phyloP scores from a whole-genome alignment of 2,113 vertebrate genomes.

The Cromileptes altivelis region DNA sequence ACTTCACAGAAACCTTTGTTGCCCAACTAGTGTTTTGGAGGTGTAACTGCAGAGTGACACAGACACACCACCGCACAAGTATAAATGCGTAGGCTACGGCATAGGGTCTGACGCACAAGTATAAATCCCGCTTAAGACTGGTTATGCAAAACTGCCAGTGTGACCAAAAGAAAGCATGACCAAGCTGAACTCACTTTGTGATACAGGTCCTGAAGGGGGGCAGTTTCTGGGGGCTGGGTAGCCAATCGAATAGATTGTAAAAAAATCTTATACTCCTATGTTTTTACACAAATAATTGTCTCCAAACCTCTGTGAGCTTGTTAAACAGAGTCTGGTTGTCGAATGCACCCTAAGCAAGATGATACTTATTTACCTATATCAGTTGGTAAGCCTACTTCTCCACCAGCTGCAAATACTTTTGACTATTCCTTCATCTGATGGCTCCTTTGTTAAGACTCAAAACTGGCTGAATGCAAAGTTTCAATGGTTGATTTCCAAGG shows the following conservation, averaged over 20 bases:
- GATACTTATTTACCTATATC: not conserved
- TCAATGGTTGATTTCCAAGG: not conserved
- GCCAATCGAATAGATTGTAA: not conserved
- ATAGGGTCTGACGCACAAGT: too few species aligned
- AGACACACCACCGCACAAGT: too few species aligned
- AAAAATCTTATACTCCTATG: not conserved
- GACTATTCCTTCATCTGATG: not conserved
- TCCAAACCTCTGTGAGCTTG: not conserved
- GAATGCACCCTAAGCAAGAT: not conserved
- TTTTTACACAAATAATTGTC: not conserved
- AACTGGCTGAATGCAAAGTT: constrained; percentile 1
- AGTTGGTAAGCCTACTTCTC: not conserved
- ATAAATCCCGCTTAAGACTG: too few species aligned
- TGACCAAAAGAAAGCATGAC: not conserved
- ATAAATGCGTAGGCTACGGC: too few species aligned
- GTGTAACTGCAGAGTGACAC: too few species aligned
- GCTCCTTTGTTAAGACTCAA: constrained; percentile 36
- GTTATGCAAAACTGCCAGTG: not conserved
- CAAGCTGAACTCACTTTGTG: constrained; percentile 9
- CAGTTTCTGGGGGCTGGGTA: not conserved
- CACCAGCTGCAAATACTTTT: not conserved
- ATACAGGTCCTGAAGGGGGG: not conserved
- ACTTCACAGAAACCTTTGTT: too few species aligned
- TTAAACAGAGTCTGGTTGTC: constrained; percentile 19
- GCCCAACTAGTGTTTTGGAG: too few species aligned